Percentiles rank a stretch among this genome's conserved stretches.
Evolutionary conservation across 2,797 vertebrate genomes (phyloP).

Genomic region (Danionella dracula): DNA sequence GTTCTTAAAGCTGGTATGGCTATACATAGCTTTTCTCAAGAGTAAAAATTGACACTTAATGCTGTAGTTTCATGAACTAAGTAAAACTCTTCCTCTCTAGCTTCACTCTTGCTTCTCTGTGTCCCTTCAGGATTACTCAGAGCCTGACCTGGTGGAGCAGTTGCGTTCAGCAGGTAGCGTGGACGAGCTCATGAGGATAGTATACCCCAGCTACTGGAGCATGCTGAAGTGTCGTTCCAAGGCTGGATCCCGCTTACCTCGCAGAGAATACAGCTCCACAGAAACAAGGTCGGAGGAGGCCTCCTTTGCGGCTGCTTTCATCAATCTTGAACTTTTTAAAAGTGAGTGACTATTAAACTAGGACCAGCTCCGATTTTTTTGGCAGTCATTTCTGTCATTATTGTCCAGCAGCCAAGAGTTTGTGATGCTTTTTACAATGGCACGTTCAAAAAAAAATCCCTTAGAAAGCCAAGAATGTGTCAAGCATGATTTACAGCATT

Average conservation of each 20-base stretch:
- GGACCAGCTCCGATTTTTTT: not conserved
- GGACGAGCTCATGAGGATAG: conserved; percentile 91
- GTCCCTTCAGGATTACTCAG: conserved; percentile 71
- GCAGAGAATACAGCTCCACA: conserved; percentile 56
- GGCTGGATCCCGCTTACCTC: conserved; percentile 64
- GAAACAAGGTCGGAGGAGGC: conserved; percentile 70
- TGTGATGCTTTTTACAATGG: not conserved
- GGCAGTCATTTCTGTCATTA: not conserved
- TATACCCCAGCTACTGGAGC: conserved; percentile 91
- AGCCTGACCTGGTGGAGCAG: conserved; percentile 83
- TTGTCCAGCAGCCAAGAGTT: not conserved
- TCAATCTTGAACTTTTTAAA: conserved; percentile 89
- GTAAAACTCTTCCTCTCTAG: too few species aligned
- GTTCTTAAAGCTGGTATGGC: too few species aligned
- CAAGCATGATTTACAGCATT: not conserved
- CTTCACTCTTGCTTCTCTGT: conserved; percentile 44
- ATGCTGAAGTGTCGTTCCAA: conserved; percentile 88
- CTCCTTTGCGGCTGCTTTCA: conserved; percentile 84
- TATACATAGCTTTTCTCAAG: too few species aligned
- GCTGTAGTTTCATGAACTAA: too few species aligned
- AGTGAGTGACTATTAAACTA: conserved; percentile 70
- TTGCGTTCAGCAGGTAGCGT: conserved; percentile 88
- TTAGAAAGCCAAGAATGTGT: conserved; percentile 7
- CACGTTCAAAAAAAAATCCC: not conserved
- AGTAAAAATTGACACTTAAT: too few species aligned